Evolutionary conservation across 2,888 invertebrate species (phyloP).

Genomic region (Germaria angustata): DNA sequence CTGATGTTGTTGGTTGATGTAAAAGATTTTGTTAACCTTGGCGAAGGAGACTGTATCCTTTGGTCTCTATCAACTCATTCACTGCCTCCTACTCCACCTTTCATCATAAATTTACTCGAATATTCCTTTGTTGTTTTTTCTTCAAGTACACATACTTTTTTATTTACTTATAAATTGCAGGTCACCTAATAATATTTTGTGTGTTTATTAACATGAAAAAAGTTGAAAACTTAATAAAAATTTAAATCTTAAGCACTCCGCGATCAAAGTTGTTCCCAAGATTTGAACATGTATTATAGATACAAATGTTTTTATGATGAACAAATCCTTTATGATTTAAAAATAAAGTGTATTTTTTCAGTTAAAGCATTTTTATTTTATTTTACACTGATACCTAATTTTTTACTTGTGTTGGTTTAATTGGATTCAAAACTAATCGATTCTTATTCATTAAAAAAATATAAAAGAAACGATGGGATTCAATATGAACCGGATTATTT

Average conservation of each 20-base stretch:
- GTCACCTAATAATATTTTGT: constrained; percentile 43
- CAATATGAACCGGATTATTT: too few relatives aligned
- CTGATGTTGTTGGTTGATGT: background rate
- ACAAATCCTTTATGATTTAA: too few relatives aligned
- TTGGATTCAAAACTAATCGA: too few relatives aligned
- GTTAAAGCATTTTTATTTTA: too few relatives aligned
- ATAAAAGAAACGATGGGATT: too few relatives aligned
- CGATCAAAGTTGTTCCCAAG: background rate
- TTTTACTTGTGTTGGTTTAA: too few relatives aligned
- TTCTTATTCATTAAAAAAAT: too few relatives aligned
- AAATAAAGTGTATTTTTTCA: too few relatives aligned
- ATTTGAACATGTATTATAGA: too few relatives aligned
- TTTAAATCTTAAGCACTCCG: background rate
- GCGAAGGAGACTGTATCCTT: constrained; percentile 56
- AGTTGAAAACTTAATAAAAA: background rate
- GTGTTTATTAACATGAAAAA: constrained; percentile 27
- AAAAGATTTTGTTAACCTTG: constrained; percentile 54
- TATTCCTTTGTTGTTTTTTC: background rate
- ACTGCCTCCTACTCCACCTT: too few relatives aligned
- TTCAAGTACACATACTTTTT: constrained; percentile 26
- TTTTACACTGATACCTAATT: too few relatives aligned
- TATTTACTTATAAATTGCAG: constrained; percentile 60
- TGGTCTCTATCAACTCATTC: background rate
- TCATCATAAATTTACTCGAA: background rate
- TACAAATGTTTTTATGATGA: background rate